Base-by-base conservation (phyloP, 2,888 invertebrate species). In the Taphrorychus bicolor region DNA sequence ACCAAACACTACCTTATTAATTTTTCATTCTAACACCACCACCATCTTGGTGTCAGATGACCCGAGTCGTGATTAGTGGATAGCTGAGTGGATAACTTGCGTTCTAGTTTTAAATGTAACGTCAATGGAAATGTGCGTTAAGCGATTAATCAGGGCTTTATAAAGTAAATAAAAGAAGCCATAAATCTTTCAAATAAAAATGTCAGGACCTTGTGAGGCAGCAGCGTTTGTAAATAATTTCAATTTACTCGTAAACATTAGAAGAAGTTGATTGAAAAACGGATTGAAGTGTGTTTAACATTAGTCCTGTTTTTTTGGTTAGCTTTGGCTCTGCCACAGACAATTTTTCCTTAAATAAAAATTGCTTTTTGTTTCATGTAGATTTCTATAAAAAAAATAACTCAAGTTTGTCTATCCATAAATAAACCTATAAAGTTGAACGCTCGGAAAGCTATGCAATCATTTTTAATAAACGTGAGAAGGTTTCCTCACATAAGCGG, bases 131-230 rank as follows among this genome's bases (percentile, higher is more conserved):
- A 14, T 48, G 16, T 32, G 11, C 45, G 21, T 51, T 41, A 62
- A 53, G 19, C 58, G 52, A 71, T 71, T 69, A 69, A 71, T 71
- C 70, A 71, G 45, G 49, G 56, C 70, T 66, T 56, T 71, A 69
- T 69, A 71, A 71, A 69, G 69, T 71, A 69, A 71, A 69, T 65
- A 69, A 59, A 66, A 66, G 68, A 64, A 59, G 68, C 40, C 57
- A 69, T 71, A 71, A 69, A 71, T 71, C 70, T 71, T 71, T 71
- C 70, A 71, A 69, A 71, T 71, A 65, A 71, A 71, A 71, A 49
- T 70, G 64, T 68, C 60, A 70, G 70, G 49, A n/a, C 70, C 64
- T 65, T 70, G 56, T 68, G 68, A 70, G 62, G 62, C 62, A 61
- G 60, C 45, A 24, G 64, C 59, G 24, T 65, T 64, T 57, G 64